Base-by-base conservation (phyloP, 53 echinoderm and acorn worm genomes). In the Paracentrotus lividus region DNA sequence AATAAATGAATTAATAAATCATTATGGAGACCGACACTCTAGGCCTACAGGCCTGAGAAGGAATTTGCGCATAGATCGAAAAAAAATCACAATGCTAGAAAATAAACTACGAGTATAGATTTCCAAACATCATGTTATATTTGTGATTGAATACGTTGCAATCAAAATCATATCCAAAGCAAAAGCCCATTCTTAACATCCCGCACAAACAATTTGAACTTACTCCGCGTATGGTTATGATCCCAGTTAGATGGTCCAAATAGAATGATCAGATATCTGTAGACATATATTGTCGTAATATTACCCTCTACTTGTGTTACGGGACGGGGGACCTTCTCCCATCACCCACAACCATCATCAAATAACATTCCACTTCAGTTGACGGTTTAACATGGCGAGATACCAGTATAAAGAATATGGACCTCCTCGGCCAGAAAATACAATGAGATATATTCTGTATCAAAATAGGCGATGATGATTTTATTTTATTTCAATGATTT, bases 301-400 rank as follows among this genome's bases (percentile, higher is more conserved):
- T 27, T n/a, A 45, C 81, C 44, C 2, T 81, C 81, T 10, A 81
- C 45, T 8, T 2, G 44, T 10, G 44, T 47, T 47, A 81, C 12
- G n/a, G n/a, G n/a, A n/a, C n/a, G n/a, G n/a, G 10, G 44, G 2
- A 47, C 55, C 34, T 86, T 55, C 3, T 14, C 3, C 86, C 86
- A 86, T 0, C 86, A 55, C 21, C 86, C 54, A 32, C 18, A 86
- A 29, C 23, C 86, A 5, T 33, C 33, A 34, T 86, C 86, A 86
- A 86, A 3, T 54, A 20, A 86, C 86, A 86, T 14, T 33, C 12
- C 31, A 86, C 20, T 29, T 3, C 56, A 47, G 26, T 24, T 33
- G 86, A 55, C 12, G 14, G 34, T 32, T 18, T 20, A 54, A 86
- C 86, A 12, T n/a, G 26, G 24, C 81, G 81, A 2, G n/a, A n/a